Conservation (phyloP, 2,113 vertebrate genomes). For the Mastomys coucha region DNA sequence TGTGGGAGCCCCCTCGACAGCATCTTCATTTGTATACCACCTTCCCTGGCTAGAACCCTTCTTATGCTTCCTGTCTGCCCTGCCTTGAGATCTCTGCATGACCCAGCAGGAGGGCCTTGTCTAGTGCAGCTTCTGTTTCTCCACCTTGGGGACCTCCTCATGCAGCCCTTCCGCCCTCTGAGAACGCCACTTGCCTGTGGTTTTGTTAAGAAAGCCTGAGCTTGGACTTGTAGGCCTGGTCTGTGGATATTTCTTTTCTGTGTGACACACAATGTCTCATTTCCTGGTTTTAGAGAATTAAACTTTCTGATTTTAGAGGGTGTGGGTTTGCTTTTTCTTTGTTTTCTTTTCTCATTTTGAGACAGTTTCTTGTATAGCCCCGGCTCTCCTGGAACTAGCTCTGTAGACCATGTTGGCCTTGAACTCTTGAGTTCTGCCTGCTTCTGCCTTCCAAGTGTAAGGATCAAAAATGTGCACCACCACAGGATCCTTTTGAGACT, state of each 20-base stretch:
- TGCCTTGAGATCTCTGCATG: not conserved
- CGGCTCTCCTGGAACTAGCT: not conserved
- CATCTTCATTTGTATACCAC: not conserved
- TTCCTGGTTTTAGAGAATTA: constrained; percentile 27
- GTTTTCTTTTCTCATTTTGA: not conserved
- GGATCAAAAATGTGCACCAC: not conserved
- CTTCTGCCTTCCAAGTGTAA: not conserved
- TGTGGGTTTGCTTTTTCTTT: not conserved
- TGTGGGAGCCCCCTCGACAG: not conserved
- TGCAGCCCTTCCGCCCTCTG: not conserved
- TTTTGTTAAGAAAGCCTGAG: not conserved
- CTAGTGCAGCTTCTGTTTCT: not conserved
- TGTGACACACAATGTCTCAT: not conserved
- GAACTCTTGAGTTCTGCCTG: not conserved
- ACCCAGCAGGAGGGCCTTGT: not conserved
- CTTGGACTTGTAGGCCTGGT: not conserved
- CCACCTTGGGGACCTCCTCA: too few species aligned
- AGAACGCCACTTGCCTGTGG: not conserved
- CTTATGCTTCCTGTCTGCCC: not conserved
- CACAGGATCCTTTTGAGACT: not conserved
- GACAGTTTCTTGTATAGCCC: not conserved
- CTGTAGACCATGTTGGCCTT: not conserved
- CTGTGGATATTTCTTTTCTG: not conserved
- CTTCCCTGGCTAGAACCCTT: not conserved
- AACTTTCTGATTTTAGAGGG: constrained; percentile 23